Percentiles rank a stretch among this genome's conserved stretches.
These are phyloP conservation scores for Eurois occulta DNA, from an alignment of 2,888 invertebrate species.

Conservation along the genomic window DNA sequence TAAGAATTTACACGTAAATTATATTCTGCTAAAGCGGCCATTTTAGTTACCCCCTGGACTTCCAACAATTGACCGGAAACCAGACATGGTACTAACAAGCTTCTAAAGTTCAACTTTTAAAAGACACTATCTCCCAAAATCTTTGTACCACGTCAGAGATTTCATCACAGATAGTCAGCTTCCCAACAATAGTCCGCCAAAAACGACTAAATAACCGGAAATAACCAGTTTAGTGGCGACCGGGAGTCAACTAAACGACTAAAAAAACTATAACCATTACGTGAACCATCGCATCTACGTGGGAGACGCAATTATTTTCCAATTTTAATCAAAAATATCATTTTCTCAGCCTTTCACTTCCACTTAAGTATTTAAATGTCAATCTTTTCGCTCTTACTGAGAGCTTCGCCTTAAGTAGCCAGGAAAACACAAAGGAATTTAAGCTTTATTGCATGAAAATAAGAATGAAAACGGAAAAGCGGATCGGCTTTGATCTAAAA, in stretches of 20 bases:
- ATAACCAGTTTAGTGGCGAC: slow-evolving; percentile 79
- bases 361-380: slow-evolving; percentile 90
- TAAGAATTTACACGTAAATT: no score
- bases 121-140: slow-evolving; percentile 15
- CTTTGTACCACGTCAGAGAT: slow-evolving; percentile 43
- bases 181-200: slow-evolving; percentile 60
- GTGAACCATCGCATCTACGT: slow-evolving; percentile 80
- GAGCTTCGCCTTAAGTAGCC: slow-evolving; percentile 78
- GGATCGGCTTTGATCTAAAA: slow-evolving; percentile 76
- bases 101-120: background rate
- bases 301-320: slow-evolving; percentile 90
- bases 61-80: slow-evolving; percentile 18
- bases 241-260: slow-evolving; percentile 81
- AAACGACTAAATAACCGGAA: slow-evolving; percentile 76
- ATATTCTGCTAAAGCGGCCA: no score
- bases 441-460: slow-evolving; percentile 62
- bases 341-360: slow-evolving; percentile 89
- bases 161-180: slow-evolving; percentile 61
- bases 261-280: slow-evolving; percentile 83
- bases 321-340: slow-evolving; percentile 90
- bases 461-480: slow-evolving; percentile 68
- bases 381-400: slow-evolving; percentile 82
- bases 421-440: slow-evolving; percentile 56
- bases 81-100: slow-evolving; percentile 18
- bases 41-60: no score